Evolutionary conservation across 2,113 vertebrate species (phyloP), one percentile per base, ranked within the genome.

Genomic region (Dasypus novemcinctus): DNA sequence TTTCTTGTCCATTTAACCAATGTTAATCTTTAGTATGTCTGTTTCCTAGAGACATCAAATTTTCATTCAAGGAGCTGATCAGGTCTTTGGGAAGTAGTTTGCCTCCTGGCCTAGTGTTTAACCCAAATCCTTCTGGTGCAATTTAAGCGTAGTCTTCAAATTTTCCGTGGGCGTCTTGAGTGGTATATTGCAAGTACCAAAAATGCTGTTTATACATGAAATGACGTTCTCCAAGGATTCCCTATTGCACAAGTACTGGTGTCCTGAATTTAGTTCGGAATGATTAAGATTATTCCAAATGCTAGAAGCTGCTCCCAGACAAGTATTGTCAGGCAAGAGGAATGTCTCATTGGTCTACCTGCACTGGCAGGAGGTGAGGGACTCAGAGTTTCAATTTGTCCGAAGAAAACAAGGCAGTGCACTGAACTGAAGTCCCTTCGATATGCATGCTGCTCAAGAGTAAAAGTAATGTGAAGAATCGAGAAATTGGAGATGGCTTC

Each of bases 1-100:
- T 49, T 29, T 43, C 74, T 63, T 7, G 31, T 86, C 75, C 95
- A 75, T 80, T 96, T 90, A 91, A 90, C 6, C 11, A 74, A 93
- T 33, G 31, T 87, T 54, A 52, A 69, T 33, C 68, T 87, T 95
- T 69, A 18, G 0, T 64, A 8, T 12, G 9, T 46, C 83, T 91
- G 27, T 81, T 91, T 75, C 52, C 38, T 59, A 52, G 54, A 94
- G 76, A 74, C 4, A 29, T 38, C 41, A 82, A 63, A 66, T 71
- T 76, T 41, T 33, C 43, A 49, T 49, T 46, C 15, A 36, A 36
- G 41, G 7, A 72, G n/a, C 5, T 38, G 46, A 88, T 36, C 4
- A 18, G 38, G 12, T n/a, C 21, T 76, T 74, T 57, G 5, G n/a
- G 36, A 25, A 33, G 9, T 76, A n/a, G 49, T 64, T 69, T 31